Conservation (phyloP, 2,888 invertebrate genomes). For the Netelia fuscicornis region DNA sequence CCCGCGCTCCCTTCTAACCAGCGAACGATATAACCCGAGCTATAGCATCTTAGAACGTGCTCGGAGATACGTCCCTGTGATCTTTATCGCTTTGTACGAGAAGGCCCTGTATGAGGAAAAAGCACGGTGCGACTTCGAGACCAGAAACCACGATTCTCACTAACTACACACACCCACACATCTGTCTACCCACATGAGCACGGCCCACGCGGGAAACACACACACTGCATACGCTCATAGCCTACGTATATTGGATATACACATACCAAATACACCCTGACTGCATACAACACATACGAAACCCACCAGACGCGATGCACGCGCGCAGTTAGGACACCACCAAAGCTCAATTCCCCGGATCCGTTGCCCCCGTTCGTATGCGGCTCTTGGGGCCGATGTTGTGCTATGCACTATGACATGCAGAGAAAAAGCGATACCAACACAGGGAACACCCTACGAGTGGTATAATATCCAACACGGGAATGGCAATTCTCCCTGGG, state of each 20-base stretch:
- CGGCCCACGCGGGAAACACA: too few species aligned
- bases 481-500: slow-evolving; percentile 56
- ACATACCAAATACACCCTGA: too few species aligned
- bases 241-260: too few species aligned
- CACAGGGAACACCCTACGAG: slow-evolving; percentile 28
- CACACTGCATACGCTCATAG: not conserved
- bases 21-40: slow-evolving; percentile 72
- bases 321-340: not conserved
- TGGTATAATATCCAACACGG: slow-evolving; percentile 41
- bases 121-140: slow-evolving; percentile 53
- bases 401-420: slow-evolving; percentile 3
- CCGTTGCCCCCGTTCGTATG: slow-evolving; percentile 43
- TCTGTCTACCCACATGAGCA: too few species aligned
- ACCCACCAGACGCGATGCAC: too few species aligned
- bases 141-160: slow-evolving; percentile 56
- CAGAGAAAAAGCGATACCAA: slow-evolving; percentile 45
- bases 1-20: not conserved
- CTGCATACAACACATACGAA: too few species aligned
- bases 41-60: slow-evolving; percentile 71
- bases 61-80: slow-evolving; percentile 72
- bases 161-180: not conserved
- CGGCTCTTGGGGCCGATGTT: slow-evolving; percentile 19
- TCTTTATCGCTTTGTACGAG: slow-evolving; percentile 75
- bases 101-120: slow-evolving; percentile 50
- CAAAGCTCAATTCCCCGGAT: slow-evolving; percentile 53